Percentiles rank a stretch among this genome's conserved stretches.
Conservation (phyloP, 2,797 vertebrate genomes). For the Clarias fuscus region DNA sequence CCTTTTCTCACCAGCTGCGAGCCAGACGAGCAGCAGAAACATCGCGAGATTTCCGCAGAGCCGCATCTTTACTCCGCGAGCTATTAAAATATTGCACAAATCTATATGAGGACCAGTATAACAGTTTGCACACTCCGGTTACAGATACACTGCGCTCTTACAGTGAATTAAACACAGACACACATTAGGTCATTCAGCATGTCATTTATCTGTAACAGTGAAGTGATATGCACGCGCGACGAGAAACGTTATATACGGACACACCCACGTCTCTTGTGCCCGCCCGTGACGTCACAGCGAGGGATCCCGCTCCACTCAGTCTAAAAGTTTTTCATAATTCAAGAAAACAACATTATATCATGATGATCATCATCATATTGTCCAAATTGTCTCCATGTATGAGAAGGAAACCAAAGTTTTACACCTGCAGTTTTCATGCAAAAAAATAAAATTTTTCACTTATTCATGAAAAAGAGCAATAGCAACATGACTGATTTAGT, state of each 20-base stretch:
- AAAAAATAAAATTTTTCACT: too few species aligned
- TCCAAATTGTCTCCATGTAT: background rate
- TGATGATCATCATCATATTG: background rate
- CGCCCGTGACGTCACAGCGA: background rate
- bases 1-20: background rate
- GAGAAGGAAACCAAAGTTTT: background rate
- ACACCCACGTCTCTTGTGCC: background rate
- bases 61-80: conserved; percentile 56
- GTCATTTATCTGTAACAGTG: background rate
- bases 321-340: background rate
- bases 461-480: background rate
- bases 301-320: background rate
- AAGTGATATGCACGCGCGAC: background rate
- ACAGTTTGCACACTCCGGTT: background rate
- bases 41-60: conserved; percentile 60
- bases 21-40: conserved; percentile 66
- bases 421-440: background rate
- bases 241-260: background rate
- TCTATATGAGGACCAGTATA: background rate
- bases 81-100: background rate
- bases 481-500: background rate
- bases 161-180: background rate
- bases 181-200: background rate
- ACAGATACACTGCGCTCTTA: background rate
- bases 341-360: background rate